Evolutionary conservation across 2,888 invertebrate species (phyloP), one percentile per base, ranked within the genome.

Genomic region (Agriopis marginaria): DNA sequence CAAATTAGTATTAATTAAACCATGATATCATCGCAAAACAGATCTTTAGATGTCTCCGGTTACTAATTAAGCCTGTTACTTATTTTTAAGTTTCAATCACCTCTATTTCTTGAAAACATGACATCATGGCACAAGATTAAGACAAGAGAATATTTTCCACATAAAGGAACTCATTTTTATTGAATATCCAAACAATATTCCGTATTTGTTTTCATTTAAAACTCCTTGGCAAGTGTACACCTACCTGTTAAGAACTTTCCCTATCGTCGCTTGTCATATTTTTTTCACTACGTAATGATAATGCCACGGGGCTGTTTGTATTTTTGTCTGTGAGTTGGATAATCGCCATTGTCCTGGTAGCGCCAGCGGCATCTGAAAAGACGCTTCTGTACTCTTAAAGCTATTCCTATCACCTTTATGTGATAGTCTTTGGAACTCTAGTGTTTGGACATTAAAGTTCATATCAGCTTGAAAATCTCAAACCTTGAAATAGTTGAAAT

Each of bases 191-290:
- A 51, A 23, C 4, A 51, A 23, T 10, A 51, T 7, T 23, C 4
- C 5, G 85, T 85, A 79, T 88, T 88, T 86, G 81, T 75, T 75
- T 23, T 87, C 89, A 87, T 85, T 85, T 74, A 72, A 81, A 80
- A 81, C 80, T 81, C 82, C 81, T 77, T 77, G 80, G 74, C 73
- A 71, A 72, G 71, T 78, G 85, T 89, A 79, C 87, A 83, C 85
- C 86, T 89, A 83, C 85, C 86, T 89, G 86, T 88, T 86, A 87
- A 0, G 32, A 32, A 89, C 90, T 91, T 91, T 90, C 88, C 87
- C 86, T 83, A 83, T 82, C 78, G 81, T 80, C 81, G 82, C 79
- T 77, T 83, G 83, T 81, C 75, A 77, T 80, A 75, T 86, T 88
- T 89, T 32, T 88, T 88, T 82, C 74, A 78, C 73, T 59, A 74